phyloP scores from a whole-genome alignment of 2,888 invertebrate species.

The Ditula angustiorana region DNA sequence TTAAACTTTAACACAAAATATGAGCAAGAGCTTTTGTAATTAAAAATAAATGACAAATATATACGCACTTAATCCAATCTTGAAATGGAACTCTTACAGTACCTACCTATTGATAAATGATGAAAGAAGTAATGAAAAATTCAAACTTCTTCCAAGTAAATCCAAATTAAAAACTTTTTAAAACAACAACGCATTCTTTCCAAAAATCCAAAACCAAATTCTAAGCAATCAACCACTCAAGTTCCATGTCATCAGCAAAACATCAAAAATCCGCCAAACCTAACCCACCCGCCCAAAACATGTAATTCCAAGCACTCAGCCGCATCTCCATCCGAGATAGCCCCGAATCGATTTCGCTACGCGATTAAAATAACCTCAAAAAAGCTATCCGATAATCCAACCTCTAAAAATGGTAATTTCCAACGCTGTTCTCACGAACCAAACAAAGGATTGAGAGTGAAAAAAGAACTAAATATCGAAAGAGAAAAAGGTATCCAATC shows the following conservation, averaged over 20 bases:
- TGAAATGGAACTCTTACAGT: too few species aligned
- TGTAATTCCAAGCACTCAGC: slow-evolving; percentile 70
- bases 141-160: too few species aligned
- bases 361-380: slow-evolving; percentile 42
- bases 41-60: too few species aligned
- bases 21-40: too few species aligned
- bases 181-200: background rate
- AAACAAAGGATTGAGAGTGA: slow-evolving; percentile 72
- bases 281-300: slow-evolving; percentile 62
- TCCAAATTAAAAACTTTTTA: background rate
- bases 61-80: too few species aligned
- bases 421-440: slow-evolving; percentile 75
- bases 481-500: slow-evolving; percentile 76
- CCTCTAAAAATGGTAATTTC: slow-evolving; percentile 84
- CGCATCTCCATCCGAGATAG: slow-evolving; percentile 57
- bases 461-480: slow-evolving; percentile 62
- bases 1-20: too few species aligned
- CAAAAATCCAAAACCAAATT: background rate
- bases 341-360: slow-evolving; percentile 37
- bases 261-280: slow-evolving; percentile 27
- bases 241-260: slow-evolving; percentile 25
- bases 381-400: slow-evolving; percentile 67
- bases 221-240: slow-evolving; percentile 2
- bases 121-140: too few species aligned
- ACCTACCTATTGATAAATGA: too few species aligned